Evolutionary conservation across 2,797 vertebrate species (phyloP), one percentile per base, ranked within the genome.

Genomic region (Pogonophryne albipinna): DNA sequence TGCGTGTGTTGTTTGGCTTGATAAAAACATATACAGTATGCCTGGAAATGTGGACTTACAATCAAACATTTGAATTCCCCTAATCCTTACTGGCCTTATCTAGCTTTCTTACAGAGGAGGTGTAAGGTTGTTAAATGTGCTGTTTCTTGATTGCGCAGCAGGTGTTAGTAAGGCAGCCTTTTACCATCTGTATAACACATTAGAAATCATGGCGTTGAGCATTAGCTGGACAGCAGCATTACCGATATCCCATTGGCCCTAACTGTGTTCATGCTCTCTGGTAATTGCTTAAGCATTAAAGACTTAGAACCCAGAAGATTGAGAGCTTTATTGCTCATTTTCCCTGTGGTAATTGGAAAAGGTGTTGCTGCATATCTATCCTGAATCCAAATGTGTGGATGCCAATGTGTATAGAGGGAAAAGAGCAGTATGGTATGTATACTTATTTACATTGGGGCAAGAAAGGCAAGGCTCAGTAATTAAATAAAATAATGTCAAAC

Each of bases 151-250:
- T 74, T 74, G 53, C 74, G 69, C 76, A 82, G 78, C 78, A 84
- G 84, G 79, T 83, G 86, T 87, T 79, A 78, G 61, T 49, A 67
- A 74, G 70, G 47, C 77, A 84, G 79, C 61, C 50, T 86, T 90
- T 83, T 61, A 59, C 88, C 85, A 87, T 91, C 83, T 90, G 87
- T 57, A 74, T 72, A 80, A 67, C 78, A 87, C 71, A n/a, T 86
- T 61, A 16, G 14, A 75, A 73, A 73, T 53, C 74, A 62, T n/a
- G 44, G 49, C 41, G 58, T 8, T 60, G 31, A 74, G 65, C 66
- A 73, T 82, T 76, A 85, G 65, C 78, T 57, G 66, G 80, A 69
- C 79, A 65, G 10, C 41, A 52, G 4, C 16, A 4, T 14, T 16
- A 51, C 31, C 5, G 6, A 52, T 50, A 42, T 50, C 16, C 15